Conservation (phyloP, 2,797 vertebrate species). For the Melanotaenia trifasciata region DNA sequence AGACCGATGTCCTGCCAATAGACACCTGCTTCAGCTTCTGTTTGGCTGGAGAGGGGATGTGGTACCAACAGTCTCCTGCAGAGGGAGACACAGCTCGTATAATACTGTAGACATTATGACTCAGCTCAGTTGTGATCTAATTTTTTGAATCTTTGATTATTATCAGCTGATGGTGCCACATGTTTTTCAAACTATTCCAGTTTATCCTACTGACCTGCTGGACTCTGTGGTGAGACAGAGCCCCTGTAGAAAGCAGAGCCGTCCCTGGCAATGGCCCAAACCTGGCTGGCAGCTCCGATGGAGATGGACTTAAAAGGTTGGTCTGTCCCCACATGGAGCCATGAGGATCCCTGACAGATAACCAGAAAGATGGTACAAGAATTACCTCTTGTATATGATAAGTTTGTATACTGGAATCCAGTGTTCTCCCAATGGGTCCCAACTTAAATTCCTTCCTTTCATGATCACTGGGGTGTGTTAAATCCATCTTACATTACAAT, state of each 20-base stretch:
- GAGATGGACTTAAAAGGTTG: slow-evolving; percentile 95
- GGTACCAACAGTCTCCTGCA: slow-evolving; percentile 94
- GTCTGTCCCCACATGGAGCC: slow-evolving; percentile 97
- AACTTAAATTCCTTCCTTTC: neutral
- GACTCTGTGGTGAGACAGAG: slow-evolving; percentile 88
- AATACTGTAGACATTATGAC: neutral
- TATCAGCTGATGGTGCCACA: neutral
- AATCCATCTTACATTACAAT: neutral
- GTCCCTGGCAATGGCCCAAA: slow-evolving; percentile 94
- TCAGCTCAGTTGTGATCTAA: neutral
- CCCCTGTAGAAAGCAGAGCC: slow-evolving; percentile 96
- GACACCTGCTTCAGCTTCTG: slow-evolving; percentile 95
- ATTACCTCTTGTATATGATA: neutral
- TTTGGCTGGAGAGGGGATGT: slow-evolving; percentile 92
- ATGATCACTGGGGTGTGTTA: neutral
- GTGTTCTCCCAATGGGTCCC: neutral
- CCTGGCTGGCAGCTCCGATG: slow-evolving; percentile 90
- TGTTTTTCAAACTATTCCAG: neutral
- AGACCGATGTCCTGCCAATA: slow-evolving; percentile 92
- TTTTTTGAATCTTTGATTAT: neutral
- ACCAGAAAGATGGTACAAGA: neutral
- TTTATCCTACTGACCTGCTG: slow-evolving; percentile 85
- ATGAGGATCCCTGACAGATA: slow-evolving; percentile 89
- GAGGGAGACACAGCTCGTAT: slow-evolving; percentile 48
- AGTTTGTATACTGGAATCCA: neutral